A percentile compares a stretch with the other conserved stretches of the same genome.
Conservation (phyloP, 2,888 invertebrate genomes). For the Pterobdella sp. region DNA sequence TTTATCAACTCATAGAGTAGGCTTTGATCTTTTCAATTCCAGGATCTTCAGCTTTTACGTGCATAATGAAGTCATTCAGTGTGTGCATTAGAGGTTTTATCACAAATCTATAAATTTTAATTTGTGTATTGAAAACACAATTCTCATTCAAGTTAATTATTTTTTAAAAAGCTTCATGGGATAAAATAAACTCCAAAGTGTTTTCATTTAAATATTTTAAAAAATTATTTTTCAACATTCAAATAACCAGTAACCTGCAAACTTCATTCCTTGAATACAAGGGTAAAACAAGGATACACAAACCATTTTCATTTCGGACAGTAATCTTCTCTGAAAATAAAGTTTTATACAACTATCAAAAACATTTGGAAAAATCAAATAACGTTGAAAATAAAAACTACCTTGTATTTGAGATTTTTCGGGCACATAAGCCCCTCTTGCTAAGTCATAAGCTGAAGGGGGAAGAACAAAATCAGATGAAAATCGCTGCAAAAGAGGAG, state of each 20-base stretch:
- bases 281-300: slow-evolving; percentile 24
- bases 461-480: no score
- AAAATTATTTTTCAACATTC: no score
- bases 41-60: slow-evolving; percentile 77
- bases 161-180: no score
- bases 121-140: no score
- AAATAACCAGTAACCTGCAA: slow-evolving; percentile 14
- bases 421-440: slow-evolving; percentile 4
- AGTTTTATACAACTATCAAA: no score
- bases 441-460: neutral
- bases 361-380: no score
- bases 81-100: slow-evolving; percentile 72
- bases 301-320: slow-evolving; percentile 17
- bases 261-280: slow-evolving; percentile 26
- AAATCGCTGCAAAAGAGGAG: no score
- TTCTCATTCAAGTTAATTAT: no score
- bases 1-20: slow-evolving; percentile 63
- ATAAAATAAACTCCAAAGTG: no score
- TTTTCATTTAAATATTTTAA: no score
- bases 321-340: neutral
- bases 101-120: slow-evolving; percentile 14
- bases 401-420: neutral
- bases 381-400: no score
- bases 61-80: slow-evolving; percentile 79
- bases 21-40: slow-evolving; percentile 81